phyloP scores from a whole-genome alignment of 2,888 invertebrate genomes.

The Lacanobia wlatinum region DNA sequence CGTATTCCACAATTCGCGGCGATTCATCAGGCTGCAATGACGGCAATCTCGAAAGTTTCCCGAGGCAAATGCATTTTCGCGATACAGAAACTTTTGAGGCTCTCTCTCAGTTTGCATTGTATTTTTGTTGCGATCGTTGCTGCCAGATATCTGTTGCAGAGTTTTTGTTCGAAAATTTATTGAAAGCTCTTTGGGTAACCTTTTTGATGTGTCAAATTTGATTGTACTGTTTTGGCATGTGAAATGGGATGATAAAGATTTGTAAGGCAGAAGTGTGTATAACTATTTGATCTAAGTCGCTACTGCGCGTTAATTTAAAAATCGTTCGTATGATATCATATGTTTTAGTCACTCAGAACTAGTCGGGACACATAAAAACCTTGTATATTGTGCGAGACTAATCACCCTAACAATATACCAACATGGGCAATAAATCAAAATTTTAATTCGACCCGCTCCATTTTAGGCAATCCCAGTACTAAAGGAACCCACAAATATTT shows the following conservation, averaged over 20 bases:
- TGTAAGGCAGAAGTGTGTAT: neutral
- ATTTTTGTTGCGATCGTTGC: constrained; percentile 74
- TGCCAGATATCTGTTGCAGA: constrained; percentile 66
- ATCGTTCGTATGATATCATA: neutral
- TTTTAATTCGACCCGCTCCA: neutral
- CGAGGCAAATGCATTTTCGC: constrained; percentile 84
- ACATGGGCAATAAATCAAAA: constrained; percentile 23
- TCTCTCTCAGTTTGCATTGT: constrained; percentile 68
- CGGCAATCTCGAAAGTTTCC: constrained; percentile 82
- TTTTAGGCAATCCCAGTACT: constrained; percentile 26
- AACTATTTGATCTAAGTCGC: neutral
- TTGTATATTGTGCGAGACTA: neutral
- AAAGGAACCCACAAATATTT: constrained; percentile 41
- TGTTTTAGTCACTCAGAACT: neutral
- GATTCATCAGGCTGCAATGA: constrained; percentile 79
- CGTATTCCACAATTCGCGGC: constrained; percentile 72
- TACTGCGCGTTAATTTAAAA: neutral
- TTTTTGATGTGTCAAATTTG: constrained; percentile 43
- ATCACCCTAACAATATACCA: neutral
- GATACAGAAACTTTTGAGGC: constrained; percentile 78
- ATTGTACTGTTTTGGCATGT: constrained; percentile 28
- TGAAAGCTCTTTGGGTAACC: constrained; percentile 44
- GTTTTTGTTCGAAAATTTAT: constrained; percentile 60
- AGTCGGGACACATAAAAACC: neutral
- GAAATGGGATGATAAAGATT: constrained; percentile 11